phyloP scores from a whole-genome alignment of 2,113 vertebrate genomes.

The Syngnathus scovelli region DNA sequence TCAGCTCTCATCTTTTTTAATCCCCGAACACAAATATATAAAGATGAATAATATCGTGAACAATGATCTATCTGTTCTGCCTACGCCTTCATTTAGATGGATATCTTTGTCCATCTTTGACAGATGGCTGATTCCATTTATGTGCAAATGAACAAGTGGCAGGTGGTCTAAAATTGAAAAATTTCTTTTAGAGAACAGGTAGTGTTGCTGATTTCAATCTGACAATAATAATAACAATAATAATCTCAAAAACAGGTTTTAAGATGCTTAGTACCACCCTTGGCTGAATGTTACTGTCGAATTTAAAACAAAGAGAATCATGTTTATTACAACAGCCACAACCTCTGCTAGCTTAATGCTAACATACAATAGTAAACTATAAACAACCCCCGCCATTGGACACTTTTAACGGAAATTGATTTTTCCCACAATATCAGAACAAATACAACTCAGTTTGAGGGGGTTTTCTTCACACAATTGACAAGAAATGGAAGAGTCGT shows the following conservation, averaged over 20 bases:
- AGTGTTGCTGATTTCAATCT: neutral
- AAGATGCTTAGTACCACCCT: too few species aligned
- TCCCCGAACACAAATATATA: conserved; percentile 20
- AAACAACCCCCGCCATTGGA: too few species aligned
- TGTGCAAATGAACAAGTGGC: conserved; percentile 40
- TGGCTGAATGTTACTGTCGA: too few species aligned
- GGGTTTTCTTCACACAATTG: too few species aligned
- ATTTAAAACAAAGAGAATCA: too few species aligned
- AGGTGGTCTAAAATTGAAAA: conserved; percentile 12
- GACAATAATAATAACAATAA: neutral
- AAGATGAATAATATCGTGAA: conserved; percentile 25
- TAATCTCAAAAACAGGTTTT: too few species aligned
- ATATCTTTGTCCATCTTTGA: conserved; percentile 11
- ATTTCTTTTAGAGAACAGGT: conserved; percentile 5
- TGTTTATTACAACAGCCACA: too few species aligned
- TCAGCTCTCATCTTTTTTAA: conserved; percentile 36
- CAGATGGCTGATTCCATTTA: conserved; percentile 35
- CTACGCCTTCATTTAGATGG: conserved; percentile 14
- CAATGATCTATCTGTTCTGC: conserved; percentile 15
- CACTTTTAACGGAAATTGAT: too few species aligned
- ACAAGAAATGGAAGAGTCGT: neutral
- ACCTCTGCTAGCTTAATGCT: too few species aligned
- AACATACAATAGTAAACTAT: too few species aligned
- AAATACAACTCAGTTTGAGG: too few species aligned
- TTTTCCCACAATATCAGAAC: too few species aligned